These are phyloP conservation scores for Tuta absoluta DNA, from an alignment of 2,888 invertebrate genomes.

Conservation along the genomic window DNA sequence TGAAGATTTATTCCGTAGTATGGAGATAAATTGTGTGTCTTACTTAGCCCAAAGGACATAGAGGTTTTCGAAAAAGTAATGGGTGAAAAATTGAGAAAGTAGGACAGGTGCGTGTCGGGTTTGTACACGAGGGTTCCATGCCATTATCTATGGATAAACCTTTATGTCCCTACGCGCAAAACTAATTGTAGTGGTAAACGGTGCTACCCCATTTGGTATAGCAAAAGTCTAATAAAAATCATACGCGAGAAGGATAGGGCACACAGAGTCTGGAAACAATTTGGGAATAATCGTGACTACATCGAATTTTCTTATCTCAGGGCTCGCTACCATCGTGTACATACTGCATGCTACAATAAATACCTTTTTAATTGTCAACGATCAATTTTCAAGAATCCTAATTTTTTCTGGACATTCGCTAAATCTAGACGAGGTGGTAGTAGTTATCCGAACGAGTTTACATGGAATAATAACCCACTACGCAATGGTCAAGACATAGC, in stretches of 20 bases:
- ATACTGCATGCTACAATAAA: neutral
- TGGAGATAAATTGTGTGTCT: too few relatives aligned
- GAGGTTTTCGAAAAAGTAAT: too few relatives aligned
- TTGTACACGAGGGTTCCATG: too few relatives aligned
- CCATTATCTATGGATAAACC: too few relatives aligned
- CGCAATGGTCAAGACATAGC: neutral
- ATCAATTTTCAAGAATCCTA: neutral
- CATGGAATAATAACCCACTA: too few relatives aligned
- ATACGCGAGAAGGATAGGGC: neutral
- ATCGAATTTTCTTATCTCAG: conserved; percentile 9
- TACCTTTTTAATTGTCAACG: too few relatives aligned
- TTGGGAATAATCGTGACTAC: neutral
- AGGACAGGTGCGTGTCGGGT: too few relatives aligned
- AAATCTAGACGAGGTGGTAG: neutral
- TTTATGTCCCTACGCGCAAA: too few relatives aligned
- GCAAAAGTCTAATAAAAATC: conserved; percentile 5
- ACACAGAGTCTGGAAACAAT: conserved; percentile 12
- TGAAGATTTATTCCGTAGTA: too few relatives aligned
- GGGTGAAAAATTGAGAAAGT: too few relatives aligned
- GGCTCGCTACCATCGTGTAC: neutral
- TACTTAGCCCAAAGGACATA: too few relatives aligned
- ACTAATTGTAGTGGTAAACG: too few relatives aligned
- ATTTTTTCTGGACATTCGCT: conserved; percentile 15
- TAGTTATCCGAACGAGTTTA: neutral
- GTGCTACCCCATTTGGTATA: conserved; percentile 4